Evolutionary conservation across 37 sponge, comb jelly and placozoan species (phyloP).

Genomic region (Hexactinellida sp.): DNA sequence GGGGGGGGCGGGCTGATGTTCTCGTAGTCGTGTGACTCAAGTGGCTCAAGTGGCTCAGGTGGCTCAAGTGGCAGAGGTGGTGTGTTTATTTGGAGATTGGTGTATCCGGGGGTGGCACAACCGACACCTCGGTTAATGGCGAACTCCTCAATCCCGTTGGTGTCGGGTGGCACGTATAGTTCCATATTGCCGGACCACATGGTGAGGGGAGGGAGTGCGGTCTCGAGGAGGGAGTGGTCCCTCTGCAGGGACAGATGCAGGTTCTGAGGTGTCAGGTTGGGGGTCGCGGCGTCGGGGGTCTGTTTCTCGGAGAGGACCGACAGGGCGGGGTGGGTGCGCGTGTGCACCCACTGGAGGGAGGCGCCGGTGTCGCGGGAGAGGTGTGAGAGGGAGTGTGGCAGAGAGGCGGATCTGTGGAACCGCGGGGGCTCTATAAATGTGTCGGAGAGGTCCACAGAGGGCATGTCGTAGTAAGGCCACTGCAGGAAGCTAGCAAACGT

Average conservation of each 20-base stretch:
- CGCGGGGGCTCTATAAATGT: not conserved
- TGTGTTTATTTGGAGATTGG: too few species aligned
- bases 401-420: not conserved
- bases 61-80: too few species aligned
- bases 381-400: not conserved
- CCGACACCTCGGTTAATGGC: not conserved
- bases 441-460: not conserved
- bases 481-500: not conserved
- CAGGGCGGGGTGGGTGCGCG: not conserved
- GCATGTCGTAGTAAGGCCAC: not conserved
- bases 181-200: not conserved
- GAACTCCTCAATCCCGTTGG: not conserved
- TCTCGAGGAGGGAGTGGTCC: not conserved
- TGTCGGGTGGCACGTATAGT: not conserved
- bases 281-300: not conserved
- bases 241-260: not conserved
- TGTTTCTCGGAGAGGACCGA: not conserved
- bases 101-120: not conserved
- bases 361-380: not conserved
- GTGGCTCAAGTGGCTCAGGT: too few species aligned
- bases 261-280: not conserved
- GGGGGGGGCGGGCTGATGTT: not conserved
- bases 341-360: not conserved
- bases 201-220: not conserved
- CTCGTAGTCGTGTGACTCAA: too few species aligned